These are phyloP conservation scores for Metaphire vulgaris DNA, from an alignment of 1,140 invertebrate genomes.

Conservation along the genomic window DNA sequence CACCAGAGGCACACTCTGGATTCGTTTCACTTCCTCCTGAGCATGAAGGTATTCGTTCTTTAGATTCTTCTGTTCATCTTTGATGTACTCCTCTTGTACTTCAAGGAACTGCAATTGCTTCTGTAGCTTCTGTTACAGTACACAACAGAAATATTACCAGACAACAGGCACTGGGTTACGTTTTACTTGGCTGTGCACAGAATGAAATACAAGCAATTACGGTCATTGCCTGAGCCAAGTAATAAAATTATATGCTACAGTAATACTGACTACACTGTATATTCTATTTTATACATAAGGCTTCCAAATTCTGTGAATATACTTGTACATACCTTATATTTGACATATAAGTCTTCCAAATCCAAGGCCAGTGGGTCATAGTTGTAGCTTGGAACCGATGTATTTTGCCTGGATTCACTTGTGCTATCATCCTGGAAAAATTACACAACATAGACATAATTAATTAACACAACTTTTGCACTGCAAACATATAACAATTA, in stretches of 20 bases:
- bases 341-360: slow-evolving; percentile 84
- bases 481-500: too few species aligned
- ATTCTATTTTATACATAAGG: neutral
- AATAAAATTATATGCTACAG: neutral
- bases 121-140: slow-evolving; percentile 25
- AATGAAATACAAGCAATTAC: neutral
- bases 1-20: slow-evolving; percentile 92
- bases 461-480: too few species aligned
- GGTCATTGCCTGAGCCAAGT: neutral
- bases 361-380: slow-evolving; percentile 65
- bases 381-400: neutral
- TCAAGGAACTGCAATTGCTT: slow-evolving; percentile 86
- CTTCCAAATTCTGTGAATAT: neutral
- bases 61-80: slow-evolving; percentile 93
- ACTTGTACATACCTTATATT: slow-evolving; percentile 68
- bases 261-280: neutral
- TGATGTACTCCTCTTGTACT: slow-evolving; percentile 97
- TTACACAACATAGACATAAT: too few species aligned
- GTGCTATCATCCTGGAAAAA: slow-evolving; percentile 16
- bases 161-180: neutral
- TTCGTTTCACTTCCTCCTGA: slow-evolving; percentile 93
- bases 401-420: neutral
- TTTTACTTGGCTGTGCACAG: neutral
- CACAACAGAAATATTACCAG: neutral
- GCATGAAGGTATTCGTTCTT: slow-evolving; percentile 97